phyloP scores from a whole-genome alignment of 2,113 vertebrate species.

The Odocoileus virginianus region DNA sequence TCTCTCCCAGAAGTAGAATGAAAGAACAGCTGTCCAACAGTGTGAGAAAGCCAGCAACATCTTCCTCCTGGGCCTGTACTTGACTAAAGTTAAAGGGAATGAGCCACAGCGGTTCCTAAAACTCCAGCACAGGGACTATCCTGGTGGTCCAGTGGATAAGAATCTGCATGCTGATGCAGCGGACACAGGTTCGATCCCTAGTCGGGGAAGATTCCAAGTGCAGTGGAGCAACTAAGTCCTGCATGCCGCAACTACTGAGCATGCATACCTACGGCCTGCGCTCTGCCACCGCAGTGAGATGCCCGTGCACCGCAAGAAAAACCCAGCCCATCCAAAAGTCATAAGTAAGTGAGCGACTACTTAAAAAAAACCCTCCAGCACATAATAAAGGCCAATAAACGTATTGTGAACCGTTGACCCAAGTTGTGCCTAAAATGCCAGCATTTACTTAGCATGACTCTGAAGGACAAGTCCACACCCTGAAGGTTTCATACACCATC shows the following conservation, averaged over 20 bases:
- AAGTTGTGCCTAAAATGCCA: not conserved
- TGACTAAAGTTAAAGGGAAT: not conserved
- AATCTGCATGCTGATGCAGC: not conserved
- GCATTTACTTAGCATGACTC: not conserved
- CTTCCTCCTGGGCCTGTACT: not conserved
- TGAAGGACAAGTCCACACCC: not conserved
- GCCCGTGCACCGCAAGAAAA: rapidly evolving
- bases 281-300: not conserved
- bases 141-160: not conserved
- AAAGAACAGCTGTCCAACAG: not conserved
- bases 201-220: not conserved
- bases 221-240: not conserved
- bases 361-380: not conserved
- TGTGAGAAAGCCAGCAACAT: not conserved
- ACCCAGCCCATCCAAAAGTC: not conserved
- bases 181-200: not conserved
- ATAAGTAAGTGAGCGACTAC: not conserved
- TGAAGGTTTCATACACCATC: not conserved
- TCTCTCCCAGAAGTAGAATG: not conserved
- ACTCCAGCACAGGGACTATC: not conserved
- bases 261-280: not conserved
- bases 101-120: not conserved
- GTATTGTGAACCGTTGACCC: rapidly evolving
- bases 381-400: not conserved
- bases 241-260: not conserved